These are phyloP conservation scores for Thomomys bottae DNA, from an alignment of 2,113 vertebrate species.

Conservation along the genomic window DNA sequence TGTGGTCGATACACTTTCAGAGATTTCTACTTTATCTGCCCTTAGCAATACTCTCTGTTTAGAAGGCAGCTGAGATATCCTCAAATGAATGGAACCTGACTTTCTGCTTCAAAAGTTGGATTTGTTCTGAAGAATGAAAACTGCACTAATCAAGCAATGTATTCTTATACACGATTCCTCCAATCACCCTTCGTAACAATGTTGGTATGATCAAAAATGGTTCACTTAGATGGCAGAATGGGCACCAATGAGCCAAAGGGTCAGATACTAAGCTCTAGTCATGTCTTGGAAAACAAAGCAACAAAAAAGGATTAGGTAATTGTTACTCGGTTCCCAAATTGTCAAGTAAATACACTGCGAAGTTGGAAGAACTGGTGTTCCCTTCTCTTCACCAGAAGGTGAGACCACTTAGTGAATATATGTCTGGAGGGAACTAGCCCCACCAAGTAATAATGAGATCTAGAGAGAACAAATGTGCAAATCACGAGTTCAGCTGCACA, in stretches of 20 bases:
- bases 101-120: not conserved
- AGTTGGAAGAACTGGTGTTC: not conserved
- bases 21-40: not conserved
- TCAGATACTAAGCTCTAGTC: too few relatives aligned
- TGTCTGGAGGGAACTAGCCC: not conserved
- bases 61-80: not conserved
- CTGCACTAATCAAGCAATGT: not conserved
- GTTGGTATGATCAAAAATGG: not conserved
- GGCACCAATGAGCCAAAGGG: too few relatives aligned
- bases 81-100: not conserved
- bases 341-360: not conserved
- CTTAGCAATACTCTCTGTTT: not conserved
- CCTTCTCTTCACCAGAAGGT: conserved; percentile 43
- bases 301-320: not conserved
- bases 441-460: conserved; percentile 46
- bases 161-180: not conserved
- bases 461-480: conserved; percentile 63
- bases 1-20: not conserved
- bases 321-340: not conserved
- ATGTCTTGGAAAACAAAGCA: too few relatives aligned
- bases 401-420: not conserved
- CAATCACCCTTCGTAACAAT: not conserved
- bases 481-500: conserved; percentile 56
- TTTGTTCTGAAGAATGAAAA: not conserved
- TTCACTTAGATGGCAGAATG: too few relatives aligned